These are phyloP conservation scores for Dryadula phaetusa DNA, from an alignment of 2,888 invertebrate genomes.

Conservation along the genomic window DNA sequence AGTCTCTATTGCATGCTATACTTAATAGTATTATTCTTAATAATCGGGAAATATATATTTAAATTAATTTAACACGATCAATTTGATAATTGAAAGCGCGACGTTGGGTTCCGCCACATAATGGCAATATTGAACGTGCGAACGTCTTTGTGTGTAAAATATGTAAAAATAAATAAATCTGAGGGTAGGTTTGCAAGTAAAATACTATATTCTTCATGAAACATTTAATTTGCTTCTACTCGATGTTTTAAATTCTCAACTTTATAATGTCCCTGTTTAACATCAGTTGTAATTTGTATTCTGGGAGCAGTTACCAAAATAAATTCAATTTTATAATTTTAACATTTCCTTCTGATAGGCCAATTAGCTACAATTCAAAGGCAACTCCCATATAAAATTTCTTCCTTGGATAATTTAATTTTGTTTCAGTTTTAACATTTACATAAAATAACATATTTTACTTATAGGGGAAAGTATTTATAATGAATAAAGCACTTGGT, in stretches of 20 bases:
- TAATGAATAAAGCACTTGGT: conserved; percentile 25
- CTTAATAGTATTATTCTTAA: too few relatives aligned
- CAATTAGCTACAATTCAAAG: conserved; percentile 23
- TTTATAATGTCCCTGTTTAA: conserved; percentile 23
- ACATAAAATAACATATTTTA: conserved; percentile 15
- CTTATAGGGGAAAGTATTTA: conserved; percentile 18
- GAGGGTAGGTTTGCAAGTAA: conserved; percentile 50
- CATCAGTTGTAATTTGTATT: conserved; percentile 34
- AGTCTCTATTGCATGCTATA: too few relatives aligned
- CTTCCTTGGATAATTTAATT: conserved; percentile 13
- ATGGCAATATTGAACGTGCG: too few relatives aligned
- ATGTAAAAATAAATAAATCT: neutral
- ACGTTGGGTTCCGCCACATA: too few relatives aligned
- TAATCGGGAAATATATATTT: too few relatives aligned
- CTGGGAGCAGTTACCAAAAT: conserved; percentile 31
- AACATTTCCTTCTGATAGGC: conserved; percentile 17
- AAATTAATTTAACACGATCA: too few relatives aligned
- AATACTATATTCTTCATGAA: conserved; percentile 61
- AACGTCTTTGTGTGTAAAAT: too few relatives aligned
- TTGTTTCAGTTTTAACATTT: conserved; percentile 15
- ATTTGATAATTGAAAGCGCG: too few relatives aligned
- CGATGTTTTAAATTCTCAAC: conserved; percentile 22
- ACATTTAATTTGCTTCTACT: conserved; percentile 78
- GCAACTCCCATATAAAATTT: conserved; percentile 9
- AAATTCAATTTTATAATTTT: conserved; percentile 29